Base-by-base conservation (phyloP, 37 sponge, comb jelly and placozoan genomes). In the Hormiphora californensis region DNA sequence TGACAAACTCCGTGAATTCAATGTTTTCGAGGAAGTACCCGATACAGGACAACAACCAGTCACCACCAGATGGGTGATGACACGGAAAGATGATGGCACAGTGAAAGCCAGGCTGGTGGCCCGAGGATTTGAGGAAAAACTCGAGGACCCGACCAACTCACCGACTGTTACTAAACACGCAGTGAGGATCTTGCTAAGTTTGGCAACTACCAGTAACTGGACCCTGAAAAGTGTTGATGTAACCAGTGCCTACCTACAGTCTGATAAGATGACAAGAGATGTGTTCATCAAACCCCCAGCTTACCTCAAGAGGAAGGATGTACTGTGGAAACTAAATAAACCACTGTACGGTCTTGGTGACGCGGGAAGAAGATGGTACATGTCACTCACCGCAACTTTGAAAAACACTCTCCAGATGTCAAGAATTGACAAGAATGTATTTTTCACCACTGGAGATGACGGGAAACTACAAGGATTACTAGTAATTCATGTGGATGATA, bases 291-390 rank as follows among this genome's bases (percentile, higher is more conserved):
- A 67, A 67, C 68, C 68, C 31, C 68, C 68, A 32, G 19, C 19
- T 32, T 36, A 67, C 68, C 31, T 67, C 68, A 67, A 39, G 35
- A 67, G 35, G 19, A 11, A 19, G 35, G 68, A 39, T 12, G 35
- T 67, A 19, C 31, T 67, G 4, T 67, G 68, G 68, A 67, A 67
- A 67, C 68, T 67, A 5, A 5, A 2, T 9, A 67, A 67, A 32
- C 68, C 68, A 7, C 36, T 67, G 35, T 67, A 67, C 35, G 68
- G 68, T 36, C 68, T 67, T 4, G 68, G 68, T 2, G 68, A 67
- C 35, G 8, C 19, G 3, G 68, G 39, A 5, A 67, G 68, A 67
- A 67, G 36, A 67, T 67, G 68, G 68, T 67, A 67, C 19, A 7
- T 67, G 4, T 36, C 68, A 7, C 19, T 67, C 19, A 67, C 39